Percentiles rank a stretch among this genome's conserved stretches.
Conservation (phyloP, 2,113 vertebrate species). For the Epinephelus moara region DNA sequence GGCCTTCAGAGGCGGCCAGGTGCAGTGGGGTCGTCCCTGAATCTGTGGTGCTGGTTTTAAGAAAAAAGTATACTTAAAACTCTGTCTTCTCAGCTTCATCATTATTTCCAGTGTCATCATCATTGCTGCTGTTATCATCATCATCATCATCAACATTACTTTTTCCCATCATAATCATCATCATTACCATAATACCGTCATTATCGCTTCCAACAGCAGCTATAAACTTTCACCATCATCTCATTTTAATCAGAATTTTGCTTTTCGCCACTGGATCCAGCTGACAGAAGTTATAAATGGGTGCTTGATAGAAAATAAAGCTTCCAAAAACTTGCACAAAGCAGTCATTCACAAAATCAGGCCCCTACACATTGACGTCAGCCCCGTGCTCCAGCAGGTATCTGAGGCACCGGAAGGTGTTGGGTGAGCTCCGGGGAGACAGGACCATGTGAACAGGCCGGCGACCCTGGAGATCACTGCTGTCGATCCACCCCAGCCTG, state of each 20-base stretch:
- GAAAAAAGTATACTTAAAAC: background rate
- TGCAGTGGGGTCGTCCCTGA: slow-evolving; percentile 77
- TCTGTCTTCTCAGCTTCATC: background rate
- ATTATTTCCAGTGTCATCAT: background rate
- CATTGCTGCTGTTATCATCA: background rate
- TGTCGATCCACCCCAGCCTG: slow-evolving; percentile 46
- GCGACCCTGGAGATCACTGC: slow-evolving; percentile 55
- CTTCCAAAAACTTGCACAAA: too few species aligned
- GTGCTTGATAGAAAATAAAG: background rate
- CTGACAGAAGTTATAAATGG: background rate
- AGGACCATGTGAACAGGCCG: slow-evolving; percentile 78
- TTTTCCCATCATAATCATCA: background rate
- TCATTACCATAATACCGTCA: background rate
- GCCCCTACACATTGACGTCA: slow-evolving; percentile 68
- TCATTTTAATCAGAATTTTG: slow-evolving; percentile 21
- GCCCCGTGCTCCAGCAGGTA: slow-evolving; percentile 77
- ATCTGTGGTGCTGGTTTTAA: slow-evolving; percentile 58
- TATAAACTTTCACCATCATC: slow-evolving; percentile 9
- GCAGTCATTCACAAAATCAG: background rate
- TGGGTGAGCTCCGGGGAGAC: slow-evolving; percentile 44
- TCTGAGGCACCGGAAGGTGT: slow-evolving; percentile 60
- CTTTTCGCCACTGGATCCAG: background rate
- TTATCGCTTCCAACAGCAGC: background rate
- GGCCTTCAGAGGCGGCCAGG: slow-evolving; percentile 76
- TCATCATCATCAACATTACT: background rate